Evolutionary conservation across 2,113 vertebrate genomes (phyloP), one percentile per base, ranked within the genome.

Genomic region (Dascyllus trimaculatus): DNA sequence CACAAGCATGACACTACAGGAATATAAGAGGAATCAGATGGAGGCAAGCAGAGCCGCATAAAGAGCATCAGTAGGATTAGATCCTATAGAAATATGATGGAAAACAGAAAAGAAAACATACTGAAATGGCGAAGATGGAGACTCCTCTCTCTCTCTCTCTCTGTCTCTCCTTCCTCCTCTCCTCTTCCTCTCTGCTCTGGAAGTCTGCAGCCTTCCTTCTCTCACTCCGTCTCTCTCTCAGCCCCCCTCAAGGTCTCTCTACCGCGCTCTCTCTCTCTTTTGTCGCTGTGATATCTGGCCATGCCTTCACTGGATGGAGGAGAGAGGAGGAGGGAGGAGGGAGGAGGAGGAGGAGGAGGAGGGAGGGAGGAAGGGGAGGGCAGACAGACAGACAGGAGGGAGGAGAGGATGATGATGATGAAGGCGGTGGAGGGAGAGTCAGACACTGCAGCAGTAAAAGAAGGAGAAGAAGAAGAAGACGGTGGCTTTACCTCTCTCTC

Each of bases 371-470:
- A 24, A 46, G 49, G 72, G 58, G 43, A 54, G 54, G 59, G 35
- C 51, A 78, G 73, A 68, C 72, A 84, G 70, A 57, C 65, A 71
- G 62, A 45, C 65, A 52, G 69, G 77, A 67, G 80, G 81, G 45
- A 62, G 82, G 63, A 14, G 78, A 82, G 54, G 80, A 45, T 78
- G 86, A 53, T 71, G 84, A 84, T 67, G 89, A 85, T 81, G 86
- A 89, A 84, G 89, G 62, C 70, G 79, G 86, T 72, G 66, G 84
- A 82, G 78, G 66, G 70, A 85, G 70, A 88, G 63, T 83, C 60
- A 88, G 86, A 90, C 89, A 91, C 89, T 89, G 86, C 85, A 90
- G 82, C 71, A 89, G 84, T 0, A 71, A 76, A 14, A 48, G 75
- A 54, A 56, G 76, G 6, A 49, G 48, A 49, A 49, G 48, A 49